phyloP scores from a whole-genome alignment of 2,888 invertebrate genomes.

The Cyrtodaria siliqua region DNA sequence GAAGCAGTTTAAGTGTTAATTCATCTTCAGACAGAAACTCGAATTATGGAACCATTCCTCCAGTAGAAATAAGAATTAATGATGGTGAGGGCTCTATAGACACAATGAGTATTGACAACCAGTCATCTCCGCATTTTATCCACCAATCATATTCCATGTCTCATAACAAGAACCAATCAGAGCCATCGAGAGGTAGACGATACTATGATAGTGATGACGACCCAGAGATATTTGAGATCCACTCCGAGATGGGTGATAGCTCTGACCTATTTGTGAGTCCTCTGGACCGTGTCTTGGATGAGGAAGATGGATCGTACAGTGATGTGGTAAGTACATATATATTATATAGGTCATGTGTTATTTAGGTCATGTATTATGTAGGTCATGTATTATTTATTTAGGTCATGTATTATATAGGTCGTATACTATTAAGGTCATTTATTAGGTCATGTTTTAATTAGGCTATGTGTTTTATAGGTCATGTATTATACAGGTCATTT shows the following conservation, averaged over 20 bases:
- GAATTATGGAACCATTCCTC: conserved; percentile 7
- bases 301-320: conserved; percentile 45
- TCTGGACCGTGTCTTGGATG: conserved; percentile 44
- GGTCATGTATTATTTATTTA: too few species aligned
- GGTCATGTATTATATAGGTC: too few species aligned
- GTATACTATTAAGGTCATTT: too few species aligned
- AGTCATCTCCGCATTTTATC: conserved; percentile 41
- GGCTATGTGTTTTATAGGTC: too few species aligned
- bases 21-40: conserved; percentile 13
- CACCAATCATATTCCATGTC: conserved; percentile 24
- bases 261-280: conserved; percentile 53
- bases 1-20: conserved; percentile 10
- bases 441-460: too few species aligned
- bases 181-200: conserved; percentile 11
- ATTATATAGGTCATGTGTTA: background rate
- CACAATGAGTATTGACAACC: conserved; percentile 46
- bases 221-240: conserved; percentile 31
- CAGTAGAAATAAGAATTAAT: conserved; percentile 54
- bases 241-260: conserved; percentile 44
- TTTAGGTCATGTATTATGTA: background rate
- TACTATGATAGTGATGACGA: conserved; percentile 48
- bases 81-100: conserved; percentile 62
- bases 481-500: too few species aligned
- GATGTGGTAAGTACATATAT: conserved; percentile 34
- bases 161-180: conserved; percentile 10